These are phyloP conservation scores for Limanda limanda DNA, from an alignment of 2,113 vertebrate genomes.

Conservation along the genomic window DNA sequence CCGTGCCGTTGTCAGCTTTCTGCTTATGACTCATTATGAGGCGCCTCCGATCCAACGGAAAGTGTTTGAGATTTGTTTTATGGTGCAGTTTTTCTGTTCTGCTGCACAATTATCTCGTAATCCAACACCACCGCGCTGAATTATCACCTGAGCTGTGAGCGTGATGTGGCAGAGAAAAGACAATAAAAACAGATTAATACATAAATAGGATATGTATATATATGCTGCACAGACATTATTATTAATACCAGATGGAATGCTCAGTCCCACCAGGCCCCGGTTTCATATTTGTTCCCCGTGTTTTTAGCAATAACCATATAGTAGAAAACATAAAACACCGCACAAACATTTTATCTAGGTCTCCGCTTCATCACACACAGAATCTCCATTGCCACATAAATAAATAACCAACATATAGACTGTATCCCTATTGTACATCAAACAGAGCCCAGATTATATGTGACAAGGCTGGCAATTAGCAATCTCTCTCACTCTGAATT, in stretches of 20 bases:
- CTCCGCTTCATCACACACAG: conserved; percentile 54
- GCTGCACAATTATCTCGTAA: conserved; percentile 2
- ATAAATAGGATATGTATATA: conserved; percentile 1
- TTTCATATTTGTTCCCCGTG: conserved; percentile 25
- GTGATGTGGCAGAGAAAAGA: not conserved
- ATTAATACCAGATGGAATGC: conserved; percentile 10
- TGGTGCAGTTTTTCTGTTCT: conserved; percentile 62
- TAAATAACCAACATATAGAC: conserved; percentile 70
- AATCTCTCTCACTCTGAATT: conserved; percentile 75
- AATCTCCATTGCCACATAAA: conserved; percentile 64
- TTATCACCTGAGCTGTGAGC: not conserved
- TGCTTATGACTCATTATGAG: conserved; percentile 88
- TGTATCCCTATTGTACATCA: conserved; percentile 62
- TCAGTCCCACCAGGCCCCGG: not conserved
- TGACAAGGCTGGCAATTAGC: conserved; percentile 80
- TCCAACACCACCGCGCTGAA: not conserved
- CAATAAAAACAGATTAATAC: not conserved
- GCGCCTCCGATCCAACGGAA: conserved; percentile 89
- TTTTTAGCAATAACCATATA: conserved; percentile 11
- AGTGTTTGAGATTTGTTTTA: not conserved
- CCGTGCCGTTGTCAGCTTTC: conserved; percentile 11
- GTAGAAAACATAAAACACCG: conserved; percentile 43
- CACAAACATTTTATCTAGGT: conserved; percentile 55
- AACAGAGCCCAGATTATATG: conserved; percentile 63
- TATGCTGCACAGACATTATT: not conserved